These are phyloP conservation scores for Carlito syrichta DNA, from an alignment of 2,113 vertebrate species.

Conservation along the genomic window DNA sequence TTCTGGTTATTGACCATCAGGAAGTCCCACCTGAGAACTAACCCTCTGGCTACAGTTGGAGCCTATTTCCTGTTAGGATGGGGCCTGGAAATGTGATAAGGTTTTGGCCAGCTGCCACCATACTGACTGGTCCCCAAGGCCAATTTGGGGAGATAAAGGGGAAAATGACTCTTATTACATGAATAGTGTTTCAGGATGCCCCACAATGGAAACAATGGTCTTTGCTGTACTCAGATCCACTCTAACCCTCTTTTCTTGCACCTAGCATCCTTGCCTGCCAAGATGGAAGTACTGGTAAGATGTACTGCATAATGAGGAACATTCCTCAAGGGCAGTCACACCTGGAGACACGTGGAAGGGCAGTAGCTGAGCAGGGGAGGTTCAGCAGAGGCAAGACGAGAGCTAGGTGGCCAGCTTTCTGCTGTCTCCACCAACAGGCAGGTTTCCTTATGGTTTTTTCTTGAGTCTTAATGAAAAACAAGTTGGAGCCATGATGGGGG, in stretches of 20 bases:
- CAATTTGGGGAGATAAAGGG: not conserved
- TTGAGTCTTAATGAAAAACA: slow-evolving; percentile 46
- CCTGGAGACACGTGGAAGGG: not conserved
- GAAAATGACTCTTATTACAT: not conserved
- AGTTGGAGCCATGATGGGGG: not conserved
- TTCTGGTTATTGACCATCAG: not conserved
- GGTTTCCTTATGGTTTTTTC: not conserved
- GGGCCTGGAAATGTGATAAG: slow-evolving; percentile 6
- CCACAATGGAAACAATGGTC: not conserved
- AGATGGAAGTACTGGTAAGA: not conserved
- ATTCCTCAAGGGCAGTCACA: not conserved
- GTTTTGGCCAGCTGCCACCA: not conserved
- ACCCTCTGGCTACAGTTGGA: not conserved
- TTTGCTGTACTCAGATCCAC: not conserved
- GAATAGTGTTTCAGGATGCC: not conserved
- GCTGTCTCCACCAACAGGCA: not conserved
- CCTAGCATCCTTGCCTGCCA: not conserved
- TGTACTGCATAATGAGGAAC: not conserved
- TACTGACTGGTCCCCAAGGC: not conserved
- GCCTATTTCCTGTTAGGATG: slow-evolving; percentile 38
- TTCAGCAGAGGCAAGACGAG: not conserved
- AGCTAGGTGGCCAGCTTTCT: not conserved
- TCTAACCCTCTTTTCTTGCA: not conserved
- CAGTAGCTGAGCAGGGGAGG: not conserved
- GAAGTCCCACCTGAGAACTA: slow-evolving; percentile 49